Evolutionary conservation across 2,797 vertebrate species (phyloP).

Genomic region (Gallinago nigripennis): DNA sequence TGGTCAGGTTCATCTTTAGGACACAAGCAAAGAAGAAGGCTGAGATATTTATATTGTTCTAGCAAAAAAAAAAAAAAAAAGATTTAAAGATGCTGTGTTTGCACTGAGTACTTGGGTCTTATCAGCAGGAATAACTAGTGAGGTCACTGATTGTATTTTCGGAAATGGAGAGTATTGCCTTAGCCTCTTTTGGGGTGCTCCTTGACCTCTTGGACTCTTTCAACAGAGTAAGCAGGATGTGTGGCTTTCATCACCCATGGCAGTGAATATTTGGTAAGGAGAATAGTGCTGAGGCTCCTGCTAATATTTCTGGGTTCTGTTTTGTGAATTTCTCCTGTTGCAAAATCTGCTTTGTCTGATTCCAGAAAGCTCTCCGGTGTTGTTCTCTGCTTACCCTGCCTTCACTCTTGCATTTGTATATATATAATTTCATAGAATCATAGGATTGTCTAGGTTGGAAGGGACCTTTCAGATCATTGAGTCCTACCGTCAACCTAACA

Average conservation of each 20-base stretch:
- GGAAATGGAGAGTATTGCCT: not conserved
- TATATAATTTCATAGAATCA: not conserved
- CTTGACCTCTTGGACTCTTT: not conserved
- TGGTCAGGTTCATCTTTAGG: conserved; percentile 59
- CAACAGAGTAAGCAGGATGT: not conserved
- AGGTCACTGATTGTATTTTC: conserved; percentile 1
- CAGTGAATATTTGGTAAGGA: not conserved
- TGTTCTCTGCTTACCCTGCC: not conserved
- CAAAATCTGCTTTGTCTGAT: not conserved
- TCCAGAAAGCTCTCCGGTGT: not conserved
- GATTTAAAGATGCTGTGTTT: conserved; percentile 8
- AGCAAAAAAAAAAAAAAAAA: not conserved
- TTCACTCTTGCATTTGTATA: not conserved
- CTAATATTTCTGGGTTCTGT: not conserved
- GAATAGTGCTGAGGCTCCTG: not conserved
- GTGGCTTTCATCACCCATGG: not conserved
- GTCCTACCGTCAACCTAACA: not conserved
- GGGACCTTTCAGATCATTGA: not conserved
- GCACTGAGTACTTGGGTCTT: not conserved
- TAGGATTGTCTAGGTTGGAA: not conserved
- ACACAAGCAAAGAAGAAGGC: conserved; percentile 7
- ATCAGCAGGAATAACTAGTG: not conserved
- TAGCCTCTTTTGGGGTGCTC: not conserved
- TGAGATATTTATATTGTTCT: not conserved
- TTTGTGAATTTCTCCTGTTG: not conserved